A percentile compares a stretch with the other conserved stretches of the same genome.
phyloP scores from a whole-genome alignment of 2,888 invertebrate species.

The Oligia fasciuncula region DNA sequence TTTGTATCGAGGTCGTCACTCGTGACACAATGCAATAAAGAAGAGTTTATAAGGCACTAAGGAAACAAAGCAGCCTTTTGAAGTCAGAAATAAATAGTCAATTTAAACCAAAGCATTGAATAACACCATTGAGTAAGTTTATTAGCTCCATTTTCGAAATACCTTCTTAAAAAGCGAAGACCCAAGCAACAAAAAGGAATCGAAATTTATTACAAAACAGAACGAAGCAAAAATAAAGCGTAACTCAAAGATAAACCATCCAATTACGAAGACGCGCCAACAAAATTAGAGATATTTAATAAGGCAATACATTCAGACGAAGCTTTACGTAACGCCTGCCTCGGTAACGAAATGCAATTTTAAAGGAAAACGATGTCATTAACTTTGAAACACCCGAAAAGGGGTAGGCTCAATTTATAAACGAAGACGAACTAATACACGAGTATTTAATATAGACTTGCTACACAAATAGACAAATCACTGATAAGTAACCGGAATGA shows the following conservation, averaged over 20 bases:
- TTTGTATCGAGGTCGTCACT: background rate
- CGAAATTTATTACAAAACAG: constrained; percentile 49
- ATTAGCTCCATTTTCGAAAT: constrained; percentile 28
- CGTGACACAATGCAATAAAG: constrained; percentile 2
- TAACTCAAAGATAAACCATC: constrained; percentile 53
- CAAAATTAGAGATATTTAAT: constrained; percentile 64
- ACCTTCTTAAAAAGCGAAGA: constrained; percentile 23
- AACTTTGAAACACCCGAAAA: constrained; percentile 59
- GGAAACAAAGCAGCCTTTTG: background rate
- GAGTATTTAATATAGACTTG: too few species aligned
- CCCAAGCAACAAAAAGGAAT: constrained; percentile 36
- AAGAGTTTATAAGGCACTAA: constrained; percentile 9
- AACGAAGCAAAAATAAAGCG: constrained; percentile 46
- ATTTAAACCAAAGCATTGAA: constrained; percentile 29
- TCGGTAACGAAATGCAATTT: constrained; percentile 69
- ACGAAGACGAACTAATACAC: constrained; percentile 40
- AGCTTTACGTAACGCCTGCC: constrained; percentile 59
- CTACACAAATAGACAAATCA: background rate
- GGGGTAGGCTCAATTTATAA: constrained; percentile 61
- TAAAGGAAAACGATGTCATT: constrained; percentile 72
- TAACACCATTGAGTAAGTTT: constrained; percentile 22
- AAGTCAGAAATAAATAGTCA: constrained; percentile 16
- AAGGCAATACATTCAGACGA: constrained; percentile 62
- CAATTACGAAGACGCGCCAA: constrained; percentile 57
- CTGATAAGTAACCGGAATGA: background rate